Evolutionary conservation across 2,888 invertebrate species (phyloP).

Genomic region (Aproaerema taeniolella): DNA sequence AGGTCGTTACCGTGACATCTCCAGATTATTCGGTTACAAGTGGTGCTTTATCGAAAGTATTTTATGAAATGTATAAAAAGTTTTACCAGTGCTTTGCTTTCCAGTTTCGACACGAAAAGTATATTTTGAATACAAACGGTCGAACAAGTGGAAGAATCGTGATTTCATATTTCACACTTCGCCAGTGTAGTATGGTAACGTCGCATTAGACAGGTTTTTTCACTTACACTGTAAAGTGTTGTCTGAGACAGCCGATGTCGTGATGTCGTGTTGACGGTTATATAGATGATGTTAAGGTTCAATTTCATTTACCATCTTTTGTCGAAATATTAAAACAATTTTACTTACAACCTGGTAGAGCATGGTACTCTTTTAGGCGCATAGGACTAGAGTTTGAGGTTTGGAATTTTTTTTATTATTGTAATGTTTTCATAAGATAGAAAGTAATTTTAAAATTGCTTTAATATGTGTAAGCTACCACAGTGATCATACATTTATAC

Average conservation of each 20-base stretch:
- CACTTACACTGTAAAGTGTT: conserved; percentile 42
- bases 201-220: conserved; percentile 58
- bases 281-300: conserved; percentile 26
- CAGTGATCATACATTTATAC: no score
- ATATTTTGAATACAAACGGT: conserved; percentile 73
- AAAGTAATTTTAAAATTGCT: no score
- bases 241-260: no score
- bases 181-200: conserved; percentile 61
- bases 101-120: conserved; percentile 60
- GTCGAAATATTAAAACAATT: no score
- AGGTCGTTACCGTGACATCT: conserved; percentile 35
- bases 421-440: no score
- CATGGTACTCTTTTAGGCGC: no score
- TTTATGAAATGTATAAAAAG: conserved; percentile 46
- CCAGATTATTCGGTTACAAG: conserved; percentile 42
- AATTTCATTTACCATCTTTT: no score
- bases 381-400: no score
- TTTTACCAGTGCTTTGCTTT: conserved; percentile 44
- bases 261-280: conserved; percentile 24
- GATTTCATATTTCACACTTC: conserved; percentile 77
- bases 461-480: no score
- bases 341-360: conserved; percentile 2
- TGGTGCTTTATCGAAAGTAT: conserved; percentile 42
- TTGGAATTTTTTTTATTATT: no score
- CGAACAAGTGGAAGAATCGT: conserved; percentile 66